These are phyloP conservation scores for Fundulus diaphanus DNA, from an alignment of 2,797 vertebrate species.

Conservation along the genomic window DNA sequence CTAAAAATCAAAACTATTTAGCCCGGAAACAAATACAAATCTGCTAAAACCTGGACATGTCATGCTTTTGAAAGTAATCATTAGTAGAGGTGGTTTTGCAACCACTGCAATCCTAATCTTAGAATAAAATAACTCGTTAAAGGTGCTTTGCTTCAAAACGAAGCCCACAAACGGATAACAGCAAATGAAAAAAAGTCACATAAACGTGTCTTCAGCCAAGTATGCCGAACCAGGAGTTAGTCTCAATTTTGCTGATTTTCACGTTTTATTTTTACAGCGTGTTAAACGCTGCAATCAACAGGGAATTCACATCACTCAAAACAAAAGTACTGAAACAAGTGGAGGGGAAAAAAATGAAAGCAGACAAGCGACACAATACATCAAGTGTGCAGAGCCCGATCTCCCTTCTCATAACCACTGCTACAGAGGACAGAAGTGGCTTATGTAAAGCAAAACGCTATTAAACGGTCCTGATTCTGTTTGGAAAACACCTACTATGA, in stretches of 20 bases:
- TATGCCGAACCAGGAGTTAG: neutral
- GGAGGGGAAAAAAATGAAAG: neutral
- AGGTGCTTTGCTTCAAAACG: neutral
- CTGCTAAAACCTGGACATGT: neutral
- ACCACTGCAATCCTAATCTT: neutral
- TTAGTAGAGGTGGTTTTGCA: neutral
- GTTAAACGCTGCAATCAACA: constrained; percentile 8
- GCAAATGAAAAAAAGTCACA: neutral
- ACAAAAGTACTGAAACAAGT: neutral
- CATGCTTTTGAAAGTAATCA: neutral
- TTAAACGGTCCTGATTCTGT: constrained; percentile 42
- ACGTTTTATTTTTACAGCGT: neutral
- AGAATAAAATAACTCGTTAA: neutral
- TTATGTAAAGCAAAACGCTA: constrained; percentile 52
- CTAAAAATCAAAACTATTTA: constrained; percentile 8
- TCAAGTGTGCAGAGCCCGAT: constrained; percentile 10
- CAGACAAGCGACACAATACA: constrained; percentile 11
- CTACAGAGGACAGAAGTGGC: constrained; percentile 30
- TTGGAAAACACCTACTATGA: constrained; percentile 40
- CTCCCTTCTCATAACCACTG: constrained; percentile 21
- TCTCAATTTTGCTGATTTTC: neutral
- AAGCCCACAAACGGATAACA: neutral
- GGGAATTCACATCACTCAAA: neutral
- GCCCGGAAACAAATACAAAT: neutral
- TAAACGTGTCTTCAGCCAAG: neutral